Evolutionary conservation across 2,797 vertebrate genomes (phyloP).

Genomic region (Lacerta bilineata): DNA sequence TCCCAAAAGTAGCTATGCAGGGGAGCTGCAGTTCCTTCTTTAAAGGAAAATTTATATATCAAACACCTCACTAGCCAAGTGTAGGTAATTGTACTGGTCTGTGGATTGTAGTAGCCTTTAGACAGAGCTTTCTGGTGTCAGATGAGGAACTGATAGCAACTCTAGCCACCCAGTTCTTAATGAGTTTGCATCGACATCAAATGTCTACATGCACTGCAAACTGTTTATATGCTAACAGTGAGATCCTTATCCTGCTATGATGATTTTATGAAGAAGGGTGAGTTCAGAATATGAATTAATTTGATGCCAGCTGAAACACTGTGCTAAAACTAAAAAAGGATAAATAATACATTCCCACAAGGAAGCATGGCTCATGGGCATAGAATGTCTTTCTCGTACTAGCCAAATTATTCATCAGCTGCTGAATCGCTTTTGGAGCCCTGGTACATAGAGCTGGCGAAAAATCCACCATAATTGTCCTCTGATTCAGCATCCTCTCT

Average conservation of each 20-base stretch:
- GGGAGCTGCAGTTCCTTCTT: neutral
- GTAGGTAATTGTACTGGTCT: neutral
- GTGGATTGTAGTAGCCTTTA: neutral
- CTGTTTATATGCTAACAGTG: neutral
- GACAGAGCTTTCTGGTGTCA: neutral
- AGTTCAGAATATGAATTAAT: neutral
- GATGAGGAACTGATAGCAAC: neutral
- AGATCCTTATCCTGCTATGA: neutral
- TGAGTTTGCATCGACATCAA: neutral
- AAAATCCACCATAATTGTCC: constrained; percentile 9
- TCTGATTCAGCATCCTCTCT: neutral
- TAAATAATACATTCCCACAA: constrained; percentile 11
- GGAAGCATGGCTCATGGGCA: neutral
- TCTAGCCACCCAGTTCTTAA: neutral
- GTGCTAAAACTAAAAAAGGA: neutral
- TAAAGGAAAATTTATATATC: too few species aligned
- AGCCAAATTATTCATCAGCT: constrained; percentile 12
- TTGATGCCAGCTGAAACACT: constrained; percentile 4
- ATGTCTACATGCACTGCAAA: neutral
- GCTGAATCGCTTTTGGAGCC: constrained; percentile 9
- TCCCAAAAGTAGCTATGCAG: neutral
- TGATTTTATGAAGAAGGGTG: constrained; percentile 18
- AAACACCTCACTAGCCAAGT: neutral
- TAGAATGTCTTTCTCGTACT: neutral
- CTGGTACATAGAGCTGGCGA: neutral